Conservation (phyloP, 37 sponge, comb jelly and placozoan genomes). For the Spongia lamella region DNA sequence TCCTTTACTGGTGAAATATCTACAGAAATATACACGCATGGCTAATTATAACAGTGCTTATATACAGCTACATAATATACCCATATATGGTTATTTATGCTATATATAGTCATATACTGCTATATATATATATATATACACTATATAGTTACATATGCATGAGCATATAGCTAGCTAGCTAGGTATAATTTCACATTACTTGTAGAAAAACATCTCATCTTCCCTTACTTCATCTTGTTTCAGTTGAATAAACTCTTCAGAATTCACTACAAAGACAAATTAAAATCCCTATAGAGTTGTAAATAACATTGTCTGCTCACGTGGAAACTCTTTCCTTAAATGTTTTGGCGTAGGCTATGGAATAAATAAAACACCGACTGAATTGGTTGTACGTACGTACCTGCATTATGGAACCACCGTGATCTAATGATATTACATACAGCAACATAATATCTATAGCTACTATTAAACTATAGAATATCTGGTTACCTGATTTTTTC, state of each 20-base stretch:
- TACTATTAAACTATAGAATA: constrained; percentile 23
- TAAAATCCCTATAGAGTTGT: not conserved
- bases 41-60: no score
- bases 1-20: no score
- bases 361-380: not conserved
- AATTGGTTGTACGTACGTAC: constrained; percentile 14
- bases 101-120: no score
- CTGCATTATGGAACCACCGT: constrained; percentile 95
- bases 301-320: no score
- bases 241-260: constrained; percentile 64
- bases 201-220: constrained; percentile 89
- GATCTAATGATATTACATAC: constrained; percentile 45
- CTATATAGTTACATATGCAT: no score
- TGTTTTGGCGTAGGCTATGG: no score
- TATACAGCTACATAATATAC: no score
- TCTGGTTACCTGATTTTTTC: constrained; percentile 38
- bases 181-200: constrained; percentile 49
- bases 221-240: constrained; percentile 66
- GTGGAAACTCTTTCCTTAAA: no score
- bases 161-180: not conserved
- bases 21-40: no score
- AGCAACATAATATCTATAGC: not conserved
- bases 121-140: no score
- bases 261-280: constrained; percentile 51
- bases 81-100: no score